Conservation (phyloP, 2,888 invertebrate genomes). For the Mylabris sibirica region DNA sequence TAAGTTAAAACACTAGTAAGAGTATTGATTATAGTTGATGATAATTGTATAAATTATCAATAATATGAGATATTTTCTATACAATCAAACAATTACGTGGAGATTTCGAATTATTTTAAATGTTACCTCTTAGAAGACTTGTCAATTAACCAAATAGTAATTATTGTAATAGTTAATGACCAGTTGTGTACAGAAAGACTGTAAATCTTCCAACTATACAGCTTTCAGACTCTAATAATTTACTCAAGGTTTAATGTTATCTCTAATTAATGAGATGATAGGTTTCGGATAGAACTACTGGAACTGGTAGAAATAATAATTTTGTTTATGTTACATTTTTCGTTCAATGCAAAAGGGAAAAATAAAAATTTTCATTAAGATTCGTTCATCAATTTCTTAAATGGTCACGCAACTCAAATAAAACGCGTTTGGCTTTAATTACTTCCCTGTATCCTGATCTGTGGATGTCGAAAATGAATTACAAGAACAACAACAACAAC, state of each 20-base stretch:
- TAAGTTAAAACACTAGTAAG: neutral
- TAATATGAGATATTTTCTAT: neutral
- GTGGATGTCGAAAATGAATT: slow-evolving; percentile 10
- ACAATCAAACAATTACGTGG: neutral
- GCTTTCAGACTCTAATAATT: slow-evolving; percentile 6
- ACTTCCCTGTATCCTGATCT: slow-evolving; percentile 3
- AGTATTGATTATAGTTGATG: neutral
- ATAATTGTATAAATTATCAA: neutral
- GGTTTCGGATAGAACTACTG: neutral
- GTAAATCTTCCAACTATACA: slow-evolving; percentile 2
- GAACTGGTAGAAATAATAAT: neutral
- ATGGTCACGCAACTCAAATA: slow-evolving; percentile 2
- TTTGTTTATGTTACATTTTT: neutral
- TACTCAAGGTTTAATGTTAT: slow-evolving; percentile 2
- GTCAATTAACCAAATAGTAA: neutral
- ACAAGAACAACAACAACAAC: neutral
- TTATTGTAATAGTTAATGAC: slow-evolving; percentile 1
- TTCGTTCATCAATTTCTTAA: neutral
- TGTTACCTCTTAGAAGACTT: neutral
- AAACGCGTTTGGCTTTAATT: neutral
- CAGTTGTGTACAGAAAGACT: neutral
- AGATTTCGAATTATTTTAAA: neutral
- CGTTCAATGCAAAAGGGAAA: neutral
- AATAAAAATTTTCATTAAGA: neutral
- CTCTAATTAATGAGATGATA: slow-evolving; percentile 1